Base-by-base conservation (phyloP, 2,113 vertebrate genomes). In the Corapipo altera region DNA sequence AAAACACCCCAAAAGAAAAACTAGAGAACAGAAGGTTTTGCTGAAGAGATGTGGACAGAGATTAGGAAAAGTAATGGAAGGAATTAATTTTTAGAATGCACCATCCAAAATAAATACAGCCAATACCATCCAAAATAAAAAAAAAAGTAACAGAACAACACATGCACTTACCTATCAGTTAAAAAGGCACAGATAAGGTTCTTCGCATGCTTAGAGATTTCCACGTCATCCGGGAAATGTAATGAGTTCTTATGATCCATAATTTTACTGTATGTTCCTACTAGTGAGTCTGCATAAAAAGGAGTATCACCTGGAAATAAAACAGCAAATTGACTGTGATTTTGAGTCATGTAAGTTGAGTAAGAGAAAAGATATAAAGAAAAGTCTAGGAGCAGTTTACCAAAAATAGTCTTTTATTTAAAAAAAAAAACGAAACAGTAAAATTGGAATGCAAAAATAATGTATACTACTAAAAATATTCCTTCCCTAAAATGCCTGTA, bases 211-310 rank as follows among this genome's bases (percentile, higher is more conserved):
- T 99, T 99, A 71, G 99, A 99, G 96, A 99, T 99, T 97, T 99
- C 99, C 88, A 99, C 99, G 67, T 99, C 99, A 96, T 99, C 99
- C 0, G 99, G 99, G 94, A 99, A 99, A 97, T 98, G 99, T 8
- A 99, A 96, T 23, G 99, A 99, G 97, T 99, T 99, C 97, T 99
- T 99, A 95, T 99, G 99, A 98, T 99, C 99, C 99, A 99, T 99
- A 97, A 99, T 99, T 98, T 99, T 99, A 98, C 99, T 99, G 51
- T 99, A 99, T 0, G 99, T 99, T 97, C 99, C 99, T 88, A 99
- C 99, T 92, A 99, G 97, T 2, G 99, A 99, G 97, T 99, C 99
- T 6, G 99, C 99, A 77, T 99, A 99, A 98, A 99, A 99, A 5
- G 99, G 99, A 46, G 99, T 99, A 96, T 99, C 99, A 0, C 99